These are phyloP conservation scores for Caenorhabditis sp. DNA, from an alignment of 2,888 invertebrate species.

Conservation along the genomic window DNA sequence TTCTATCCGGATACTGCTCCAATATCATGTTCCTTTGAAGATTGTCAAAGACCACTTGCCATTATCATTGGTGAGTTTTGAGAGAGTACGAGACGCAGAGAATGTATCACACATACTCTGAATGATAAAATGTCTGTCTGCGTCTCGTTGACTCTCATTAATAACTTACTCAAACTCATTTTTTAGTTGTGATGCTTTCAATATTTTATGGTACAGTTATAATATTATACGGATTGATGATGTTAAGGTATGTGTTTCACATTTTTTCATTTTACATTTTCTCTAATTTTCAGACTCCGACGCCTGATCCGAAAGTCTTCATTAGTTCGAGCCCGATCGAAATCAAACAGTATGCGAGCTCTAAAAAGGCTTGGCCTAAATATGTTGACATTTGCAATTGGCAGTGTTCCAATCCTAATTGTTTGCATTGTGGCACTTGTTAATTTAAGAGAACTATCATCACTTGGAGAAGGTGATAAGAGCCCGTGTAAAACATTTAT, in stretches of 20 bases:
- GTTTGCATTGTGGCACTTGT: conserved; percentile 59
- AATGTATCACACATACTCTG: too few relatives aligned
- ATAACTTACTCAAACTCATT: too few relatives aligned
- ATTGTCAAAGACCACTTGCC: conserved; percentile 61
- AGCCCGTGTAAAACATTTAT: conserved; percentile 60
- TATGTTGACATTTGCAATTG: conserved; percentile 57
- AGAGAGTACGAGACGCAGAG: too few relatives aligned
- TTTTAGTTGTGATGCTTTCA: conserved; percentile 48
- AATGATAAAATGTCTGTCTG: too few relatives aligned
- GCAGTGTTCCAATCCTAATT: conserved; percentile 56
- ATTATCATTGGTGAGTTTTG: conserved; percentile 47
- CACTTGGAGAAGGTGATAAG: conserved; percentile 52
- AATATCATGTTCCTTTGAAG: conserved; percentile 54
- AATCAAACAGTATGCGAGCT: conserved; percentile 43
- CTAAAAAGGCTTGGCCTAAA: conserved; percentile 62
- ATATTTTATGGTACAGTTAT: conserved; percentile 57
- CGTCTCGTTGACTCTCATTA: too few relatives aligned
- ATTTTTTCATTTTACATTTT: background rate
- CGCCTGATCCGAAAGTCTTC: conserved; percentile 27
- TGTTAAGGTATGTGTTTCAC: conserved; percentile 31
- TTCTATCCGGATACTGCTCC: conserved; percentile 64
- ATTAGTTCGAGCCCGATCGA: conserved; percentile 25
- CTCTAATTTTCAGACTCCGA: conserved; percentile 10
- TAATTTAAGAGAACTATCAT: conserved; percentile 46
- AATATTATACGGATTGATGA: conserved; percentile 53